Base-by-base conservation (phyloP, 1,140 invertebrate genomes). In the Tribolium madens region DNA sequence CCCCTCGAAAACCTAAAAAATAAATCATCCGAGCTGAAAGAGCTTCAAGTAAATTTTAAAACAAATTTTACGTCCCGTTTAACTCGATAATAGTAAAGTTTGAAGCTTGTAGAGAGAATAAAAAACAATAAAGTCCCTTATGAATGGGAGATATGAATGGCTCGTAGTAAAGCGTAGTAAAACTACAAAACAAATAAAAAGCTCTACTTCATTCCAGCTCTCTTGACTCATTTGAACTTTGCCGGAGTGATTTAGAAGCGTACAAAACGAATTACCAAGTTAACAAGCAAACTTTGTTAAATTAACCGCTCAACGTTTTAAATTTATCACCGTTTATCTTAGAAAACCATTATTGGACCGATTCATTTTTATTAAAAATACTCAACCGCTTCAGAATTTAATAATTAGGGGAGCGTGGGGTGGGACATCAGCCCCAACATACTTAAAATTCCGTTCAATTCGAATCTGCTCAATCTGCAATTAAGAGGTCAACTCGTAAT, bases 181-280 rank as follows among this genome's bases (percentile, higher is more conserved):
- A 84, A 84, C 83, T 83, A 84, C 83, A 84, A 84, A 84, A 83
- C 82, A 84, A 84, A 84, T 84, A 84, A 84, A 84, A 84, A 82
- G 80, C 78, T 80, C 79, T 75, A 82, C 76, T 77, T 76, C 81
- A 79, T 83, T 84, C 80, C 73, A 82, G 78, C 81, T 84, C 76
- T 80, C 80, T 83, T 81, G 76, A 75, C 50, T 72, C 70, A 72
- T 72, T 72, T 72, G 70, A 72, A 72, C 70, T 72, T 72, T 72
- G 70, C 50, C 70, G 31, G 70, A 47, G 70, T 72, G 70, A 72
- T 72, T 72, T 72, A 72, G 70, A 71, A 47, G 68, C 36, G 68
- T 72, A 72, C 50, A 72, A 72, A 72, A 72, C 70, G 50, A 72
- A 72, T 72, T 72, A 72, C 70, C 21, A 52, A 71, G 7, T 48